Base-by-base conservation (phyloP, 2,113 vertebrate species). In the Malurus melanocephalus region DNA sequence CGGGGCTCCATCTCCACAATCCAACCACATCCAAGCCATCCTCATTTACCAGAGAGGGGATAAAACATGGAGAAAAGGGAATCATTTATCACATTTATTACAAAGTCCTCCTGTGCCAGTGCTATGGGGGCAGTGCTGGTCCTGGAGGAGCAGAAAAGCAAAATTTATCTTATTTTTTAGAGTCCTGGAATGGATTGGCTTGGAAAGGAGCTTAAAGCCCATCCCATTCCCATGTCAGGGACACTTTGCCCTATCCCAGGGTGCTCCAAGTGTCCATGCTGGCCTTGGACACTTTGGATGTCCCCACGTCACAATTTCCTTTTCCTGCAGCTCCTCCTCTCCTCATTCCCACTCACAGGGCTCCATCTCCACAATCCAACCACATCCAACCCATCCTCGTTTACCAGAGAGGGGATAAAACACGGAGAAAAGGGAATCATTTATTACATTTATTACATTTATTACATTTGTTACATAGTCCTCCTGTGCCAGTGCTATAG, bases 331-430 rank as follows among this genome's bases (percentile, higher is more conserved):
- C 14, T 45, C 62, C 42, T 78, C 26, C 80, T 82, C 75, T 61
- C 81, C 81, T 30, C 60, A 43, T 59, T 84, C 91, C 85, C 67
- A 43, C 85, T n/a, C n/a, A n/a, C n/a, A n/a, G n/a, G n/a, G n/a
- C n/a, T 94, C 60, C 87, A 81, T 92, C 72, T 87, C 22, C 71
- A 56, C 52, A 38, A 66, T n/a, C 52, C 88, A 87, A 71, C 17
- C 7, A n/a, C 21, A 80, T 33, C 38, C 43, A 74, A 61, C 2
- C 0, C 2, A 51, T 52, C 68, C 78, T 79, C 87, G 65, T 76
- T 81, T 68, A 56, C 73, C 73, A 76, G 74, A 42, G 45, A 52
- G 33, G 40, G 51, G 48, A 35, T 35, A 35, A 86, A 88, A 76
- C 27, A 52, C 21, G 68, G 16, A 4, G 35, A 19, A 43, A 66